phyloP scores from a whole-genome alignment of 2,113 vertebrate genomes.

The Scortum barcoo region DNA sequence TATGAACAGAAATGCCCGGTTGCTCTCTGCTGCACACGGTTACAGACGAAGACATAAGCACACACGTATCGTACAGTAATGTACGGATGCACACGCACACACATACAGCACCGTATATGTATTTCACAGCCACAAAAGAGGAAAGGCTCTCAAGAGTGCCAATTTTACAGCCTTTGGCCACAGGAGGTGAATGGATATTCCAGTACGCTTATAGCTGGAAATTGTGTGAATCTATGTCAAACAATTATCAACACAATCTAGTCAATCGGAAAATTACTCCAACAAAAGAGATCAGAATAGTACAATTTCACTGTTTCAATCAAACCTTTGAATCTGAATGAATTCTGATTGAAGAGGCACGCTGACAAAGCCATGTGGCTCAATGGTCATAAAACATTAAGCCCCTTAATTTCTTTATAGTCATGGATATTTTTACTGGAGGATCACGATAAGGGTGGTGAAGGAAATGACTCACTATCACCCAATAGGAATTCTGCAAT shows the following conservation, averaged over 20 bases:
- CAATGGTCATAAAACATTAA: conserved; percentile 71
- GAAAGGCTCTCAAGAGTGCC: conserved; percentile 46
- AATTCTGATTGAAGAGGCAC: conserved; percentile 81
- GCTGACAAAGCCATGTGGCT: conserved; percentile 57
- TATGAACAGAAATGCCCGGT: conserved; percentile 56
- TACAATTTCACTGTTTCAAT: conserved; percentile 75
- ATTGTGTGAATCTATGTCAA: conserved; percentile 59
- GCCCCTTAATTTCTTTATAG: conserved; percentile 73
- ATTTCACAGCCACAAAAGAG: conserved; percentile 74
- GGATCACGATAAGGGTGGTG: conserved; percentile 54
- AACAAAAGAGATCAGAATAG: conserved; percentile 80
- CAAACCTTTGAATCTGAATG: conserved; percentile 73
- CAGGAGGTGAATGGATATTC: conserved; percentile 61
- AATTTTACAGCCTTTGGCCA: conserved; percentile 45
- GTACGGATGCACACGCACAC: conserved; percentile 26
- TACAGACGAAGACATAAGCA: conserved; percentile 50
- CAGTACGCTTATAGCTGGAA: conserved; percentile 35
- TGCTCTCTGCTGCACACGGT: conserved; percentile 35
- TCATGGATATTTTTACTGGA: conserved; percentile 64
- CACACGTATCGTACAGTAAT: conserved; percentile 30
- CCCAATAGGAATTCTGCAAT: conserved; percentile 74
- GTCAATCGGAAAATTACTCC: conserved; percentile 64
- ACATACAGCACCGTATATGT: conserved; percentile 63
- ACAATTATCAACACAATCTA: conserved; percentile 74
- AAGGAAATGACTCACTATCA: conserved; percentile 71